Evolutionary conservation across 2,113 vertebrate species (phyloP).

Genomic region (Psophia crepitans): DNA sequence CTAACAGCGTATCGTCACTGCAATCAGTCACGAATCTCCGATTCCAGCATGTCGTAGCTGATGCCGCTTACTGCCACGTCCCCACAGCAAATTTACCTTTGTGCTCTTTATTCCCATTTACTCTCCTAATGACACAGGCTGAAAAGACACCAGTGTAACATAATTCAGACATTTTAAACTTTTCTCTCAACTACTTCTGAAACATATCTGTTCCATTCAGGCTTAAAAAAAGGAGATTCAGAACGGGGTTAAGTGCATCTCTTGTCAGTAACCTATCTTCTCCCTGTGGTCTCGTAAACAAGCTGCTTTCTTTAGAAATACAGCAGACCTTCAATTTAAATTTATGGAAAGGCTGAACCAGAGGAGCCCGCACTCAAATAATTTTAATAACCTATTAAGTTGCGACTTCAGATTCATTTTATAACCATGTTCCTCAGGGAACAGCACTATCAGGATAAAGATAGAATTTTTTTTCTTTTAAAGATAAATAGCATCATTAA

Average conservation of each 20-base stretch:
- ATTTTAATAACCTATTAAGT: constrained; percentile 99
- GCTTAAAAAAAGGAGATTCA: background rate
- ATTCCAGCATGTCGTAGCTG: background rate
- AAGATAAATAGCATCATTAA: constrained; percentile 99
- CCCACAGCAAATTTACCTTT: background rate
- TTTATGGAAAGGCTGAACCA: constrained; percentile 81
- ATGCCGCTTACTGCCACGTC: background rate
- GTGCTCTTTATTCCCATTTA: background rate
- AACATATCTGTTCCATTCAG: constrained; percentile 34
- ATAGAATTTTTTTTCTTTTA: constrained; percentile 88
- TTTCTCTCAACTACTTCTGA: constrained; percentile 46
- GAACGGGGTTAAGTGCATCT: constrained; percentile 55
- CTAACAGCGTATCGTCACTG: background rate
- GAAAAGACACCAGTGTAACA: background rate
- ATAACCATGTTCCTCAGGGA: constrained; percentile 94
- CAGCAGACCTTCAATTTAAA: constrained; percentile 78
- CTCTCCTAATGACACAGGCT: background rate
- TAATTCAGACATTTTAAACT: constrained; percentile 25
- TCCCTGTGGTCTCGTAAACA: constrained; percentile 75
- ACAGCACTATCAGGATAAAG: constrained; percentile 90
- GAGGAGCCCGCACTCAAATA: constrained; percentile 82
- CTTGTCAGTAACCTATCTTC: constrained; percentile 70
- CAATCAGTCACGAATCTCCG: background rate
- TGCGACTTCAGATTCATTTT: constrained; percentile 99
- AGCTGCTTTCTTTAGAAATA: constrained; percentile 70